These are phyloP conservation scores for Lindbergichthys nudifrons DNA, from an alignment of 2,797 vertebrate genomes.

Conservation along the genomic window DNA sequence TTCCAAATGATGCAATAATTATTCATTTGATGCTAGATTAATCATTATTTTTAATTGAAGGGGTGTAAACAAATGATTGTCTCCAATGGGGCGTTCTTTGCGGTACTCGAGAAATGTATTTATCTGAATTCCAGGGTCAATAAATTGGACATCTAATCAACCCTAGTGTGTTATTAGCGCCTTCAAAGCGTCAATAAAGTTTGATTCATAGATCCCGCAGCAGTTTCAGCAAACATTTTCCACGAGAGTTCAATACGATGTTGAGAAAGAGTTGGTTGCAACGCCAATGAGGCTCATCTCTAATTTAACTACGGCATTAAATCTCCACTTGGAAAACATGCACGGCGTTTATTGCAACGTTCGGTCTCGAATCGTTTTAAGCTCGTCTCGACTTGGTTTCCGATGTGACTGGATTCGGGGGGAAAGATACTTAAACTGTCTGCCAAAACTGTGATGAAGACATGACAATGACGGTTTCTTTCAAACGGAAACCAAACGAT, in stretches of 20 bases:
- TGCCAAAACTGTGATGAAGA: slow-evolving; percentile 22
- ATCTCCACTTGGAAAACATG: slow-evolving; percentile 43
- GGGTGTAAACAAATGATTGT: slow-evolving; percentile 1
- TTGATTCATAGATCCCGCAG: slow-evolving; percentile 72
- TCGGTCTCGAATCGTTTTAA: slow-evolving; percentile 14
- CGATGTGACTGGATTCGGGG: slow-evolving; percentile 8
- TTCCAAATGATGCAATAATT: slow-evolving; percentile 12
- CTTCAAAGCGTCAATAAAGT: slow-evolving; percentile 72
- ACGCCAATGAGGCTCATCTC: slow-evolving; percentile 47
- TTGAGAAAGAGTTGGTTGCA: slow-evolving; percentile 60
- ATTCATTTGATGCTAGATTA: slow-evolving; percentile 37
- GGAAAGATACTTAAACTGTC: slow-evolving; percentile 4
- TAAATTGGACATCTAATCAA: slow-evolving; percentile 56
- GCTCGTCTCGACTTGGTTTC: slow-evolving; percentile 27
- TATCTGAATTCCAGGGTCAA: slow-evolving; percentile 61
- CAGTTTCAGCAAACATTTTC: slow-evolving; percentile 54
- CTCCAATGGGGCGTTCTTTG: slow-evolving; percentile 33
- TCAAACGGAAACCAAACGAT: slow-evolving; percentile 40
- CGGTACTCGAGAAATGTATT: slow-evolving; percentile 65
- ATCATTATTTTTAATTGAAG: neutral
- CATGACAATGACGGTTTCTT: neutral
- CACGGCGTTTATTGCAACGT: slow-evolving; percentile 17
- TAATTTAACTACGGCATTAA: slow-evolving; percentile 45
- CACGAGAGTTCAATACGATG: slow-evolving; percentile 45
- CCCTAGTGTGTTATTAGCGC: slow-evolving; percentile 61